Conservation (phyloP, 2,888 invertebrate species). For the Tetrapedia diversipes region DNA sequence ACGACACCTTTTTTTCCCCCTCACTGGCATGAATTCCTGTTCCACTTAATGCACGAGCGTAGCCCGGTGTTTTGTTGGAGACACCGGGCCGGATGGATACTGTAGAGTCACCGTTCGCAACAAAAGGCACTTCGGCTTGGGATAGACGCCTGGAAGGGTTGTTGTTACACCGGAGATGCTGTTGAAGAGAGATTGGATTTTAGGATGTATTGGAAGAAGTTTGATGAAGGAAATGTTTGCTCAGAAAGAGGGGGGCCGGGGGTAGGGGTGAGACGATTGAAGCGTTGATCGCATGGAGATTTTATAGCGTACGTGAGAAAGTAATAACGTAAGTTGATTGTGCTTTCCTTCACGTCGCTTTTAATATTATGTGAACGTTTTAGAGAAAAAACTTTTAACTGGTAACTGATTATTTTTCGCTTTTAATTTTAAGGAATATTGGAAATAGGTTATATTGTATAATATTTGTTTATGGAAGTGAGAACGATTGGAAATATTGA, state of each 20-base stretch:
- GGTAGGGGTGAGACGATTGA: not conserved
- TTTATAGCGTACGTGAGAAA: not conserved
- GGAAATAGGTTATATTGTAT: no score
- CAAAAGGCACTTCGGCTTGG: not conserved
- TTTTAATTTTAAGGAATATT: not conserved
- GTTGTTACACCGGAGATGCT: not conserved
- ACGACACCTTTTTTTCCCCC: no score
- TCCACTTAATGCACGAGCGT: constrained; percentile 21
- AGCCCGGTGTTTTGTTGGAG: constrained; percentile 19
- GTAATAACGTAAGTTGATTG: not conserved
- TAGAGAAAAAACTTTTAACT: no score
- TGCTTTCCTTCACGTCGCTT: not conserved
- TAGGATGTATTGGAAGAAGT: not conserved
- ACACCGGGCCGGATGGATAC: not conserved
- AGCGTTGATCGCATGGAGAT: not conserved
- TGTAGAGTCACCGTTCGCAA: not conserved
- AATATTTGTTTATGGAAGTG: no score
- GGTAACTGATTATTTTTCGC: no score
- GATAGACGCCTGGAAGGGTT: not conserved
- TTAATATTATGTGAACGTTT: no score
- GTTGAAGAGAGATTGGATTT: constrained; percentile 1
- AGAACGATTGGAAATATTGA: no score
- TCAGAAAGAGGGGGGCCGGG: not conserved
- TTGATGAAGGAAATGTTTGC: not conserved
- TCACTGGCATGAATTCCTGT: constrained; percentile 8